Conservation (phyloP, 92 coral and sea anemone species). For the Actinostola sp. region DNA sequence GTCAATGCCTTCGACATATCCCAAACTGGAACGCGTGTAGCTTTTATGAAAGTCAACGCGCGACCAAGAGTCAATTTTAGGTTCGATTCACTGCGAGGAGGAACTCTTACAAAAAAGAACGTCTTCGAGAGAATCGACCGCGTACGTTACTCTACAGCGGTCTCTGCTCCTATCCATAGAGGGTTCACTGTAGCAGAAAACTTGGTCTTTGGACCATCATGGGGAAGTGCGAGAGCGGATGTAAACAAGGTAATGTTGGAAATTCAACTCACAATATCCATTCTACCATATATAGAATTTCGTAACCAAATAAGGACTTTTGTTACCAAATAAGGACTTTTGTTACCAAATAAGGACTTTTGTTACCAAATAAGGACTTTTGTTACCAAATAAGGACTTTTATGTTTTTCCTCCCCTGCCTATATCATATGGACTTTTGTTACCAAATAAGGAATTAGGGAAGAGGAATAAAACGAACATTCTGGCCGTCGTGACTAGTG, state of each 20-base stretch:
- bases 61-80: constrained; percentile 52
- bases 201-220: constrained; percentile 32
- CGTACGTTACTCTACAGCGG: constrained; percentile 13
- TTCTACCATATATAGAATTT: too few species aligned
- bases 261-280: neutral
- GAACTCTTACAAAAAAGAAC: constrained; percentile 11
- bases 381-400: too few species aligned
- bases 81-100: constrained; percentile 41
- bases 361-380: too few species aligned
- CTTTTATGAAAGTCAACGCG: constrained; percentile 51
- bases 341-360: too few species aligned
- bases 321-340: too few species aligned
- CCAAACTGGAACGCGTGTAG: constrained; percentile 44
- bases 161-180: constrained; percentile 23
- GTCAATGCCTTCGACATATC: constrained; percentile 65
- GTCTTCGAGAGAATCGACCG: constrained; percentile 51
- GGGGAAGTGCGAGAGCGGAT: constrained; percentile 41
- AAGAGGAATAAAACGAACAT: too few species aligned
- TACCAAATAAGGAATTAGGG: too few species aligned
- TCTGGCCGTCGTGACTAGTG: too few species aligned
- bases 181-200: constrained; percentile 37
- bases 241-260: constrained; percentile 44
- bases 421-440: too few species aligned
- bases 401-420: too few species aligned
- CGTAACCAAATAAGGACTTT: too few species aligned